Conservation (phyloP, 1,140 invertebrate genomes). For the Cotesia typhae region DNA sequence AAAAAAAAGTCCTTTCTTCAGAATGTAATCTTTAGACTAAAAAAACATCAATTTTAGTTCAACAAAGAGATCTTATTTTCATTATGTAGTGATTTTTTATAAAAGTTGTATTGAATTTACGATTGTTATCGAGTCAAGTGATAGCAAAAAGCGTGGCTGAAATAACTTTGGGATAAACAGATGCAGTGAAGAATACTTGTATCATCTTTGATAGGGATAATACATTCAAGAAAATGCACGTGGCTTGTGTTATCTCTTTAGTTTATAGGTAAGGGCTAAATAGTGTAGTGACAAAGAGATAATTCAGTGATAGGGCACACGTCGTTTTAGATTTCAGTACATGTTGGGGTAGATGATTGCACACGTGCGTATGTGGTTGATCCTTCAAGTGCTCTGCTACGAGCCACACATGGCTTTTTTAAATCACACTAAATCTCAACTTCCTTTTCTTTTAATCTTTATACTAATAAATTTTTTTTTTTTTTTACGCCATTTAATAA, state of each 20-base stretch:
- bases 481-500: too few species aligned
- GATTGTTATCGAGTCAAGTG: neutral
- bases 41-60: slow-evolving; percentile 8
- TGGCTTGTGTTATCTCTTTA: slow-evolving; percentile 7
- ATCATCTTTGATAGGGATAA: neutral
- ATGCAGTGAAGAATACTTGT: slow-evolving; percentile 3
- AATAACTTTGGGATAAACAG: slow-evolving; percentile 13
- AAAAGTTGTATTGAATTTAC: neutral
- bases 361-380: slow-evolving; percentile 32
- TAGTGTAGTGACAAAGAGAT: slow-evolving; percentile 24
- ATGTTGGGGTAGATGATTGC: slow-evolving; percentile 5
- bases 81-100: neutral
- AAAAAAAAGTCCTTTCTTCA: slow-evolving; percentile 16
- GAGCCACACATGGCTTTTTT: slow-evolving; percentile 43
- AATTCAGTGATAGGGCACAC: slow-evolving; percentile 41
- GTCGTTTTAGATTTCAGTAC: slow-evolving; percentile 40
- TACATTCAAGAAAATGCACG: slow-evolving; percentile 16
- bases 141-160: slow-evolving; percentile 20
- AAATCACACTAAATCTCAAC: slow-evolving; percentile 5
- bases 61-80: slow-evolving; percentile 1
- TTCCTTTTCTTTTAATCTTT: slow-evolving; percentile 13
- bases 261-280: neutral
- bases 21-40: neutral
- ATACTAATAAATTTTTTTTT: neutral
- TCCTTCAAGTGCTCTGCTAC: slow-evolving; percentile 35